These are phyloP conservation scores for Micronisus gabar DNA, from an alignment of 2,113 vertebrate genomes.

Conservation along the genomic window DNA sequence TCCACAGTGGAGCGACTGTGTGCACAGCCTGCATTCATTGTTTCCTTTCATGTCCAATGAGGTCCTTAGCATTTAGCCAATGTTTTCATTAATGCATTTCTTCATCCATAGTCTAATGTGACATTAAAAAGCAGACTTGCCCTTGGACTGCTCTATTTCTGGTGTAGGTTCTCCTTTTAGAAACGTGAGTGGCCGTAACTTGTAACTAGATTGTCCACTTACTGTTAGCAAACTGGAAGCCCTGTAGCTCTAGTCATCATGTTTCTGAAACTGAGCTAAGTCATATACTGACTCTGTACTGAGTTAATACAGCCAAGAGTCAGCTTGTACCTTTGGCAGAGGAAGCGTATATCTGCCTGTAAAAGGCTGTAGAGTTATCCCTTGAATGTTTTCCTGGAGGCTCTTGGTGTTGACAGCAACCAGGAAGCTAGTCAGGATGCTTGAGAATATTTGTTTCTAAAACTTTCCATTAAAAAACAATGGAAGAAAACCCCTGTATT, in stretches of 20 bases:
- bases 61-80: neutral
- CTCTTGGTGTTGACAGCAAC: too few species aligned
- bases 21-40: neutral
- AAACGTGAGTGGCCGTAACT: neutral
- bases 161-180: neutral
- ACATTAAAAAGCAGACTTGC: neutral
- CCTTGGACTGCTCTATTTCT: neutral
- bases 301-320: too few species aligned
- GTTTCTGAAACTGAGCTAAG: too few species aligned
- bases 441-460: neutral
- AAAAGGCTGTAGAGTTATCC: too few species aligned
- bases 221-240: too few species aligned
- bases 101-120: neutral
- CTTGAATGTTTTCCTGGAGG: too few species aligned
- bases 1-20: neutral
- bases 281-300: too few species aligned
- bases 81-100: neutral
- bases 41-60: neutral
- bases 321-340: too few species aligned
- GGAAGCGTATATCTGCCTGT: too few species aligned
- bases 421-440: neutral
- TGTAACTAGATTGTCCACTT: neutral
- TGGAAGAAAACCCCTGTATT: accelerated
- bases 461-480: neutral
- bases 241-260: too few species aligned